Base-by-base conservation (phyloP, 2,888 invertebrate species). In the Drosophila melanocephala region DNA sequence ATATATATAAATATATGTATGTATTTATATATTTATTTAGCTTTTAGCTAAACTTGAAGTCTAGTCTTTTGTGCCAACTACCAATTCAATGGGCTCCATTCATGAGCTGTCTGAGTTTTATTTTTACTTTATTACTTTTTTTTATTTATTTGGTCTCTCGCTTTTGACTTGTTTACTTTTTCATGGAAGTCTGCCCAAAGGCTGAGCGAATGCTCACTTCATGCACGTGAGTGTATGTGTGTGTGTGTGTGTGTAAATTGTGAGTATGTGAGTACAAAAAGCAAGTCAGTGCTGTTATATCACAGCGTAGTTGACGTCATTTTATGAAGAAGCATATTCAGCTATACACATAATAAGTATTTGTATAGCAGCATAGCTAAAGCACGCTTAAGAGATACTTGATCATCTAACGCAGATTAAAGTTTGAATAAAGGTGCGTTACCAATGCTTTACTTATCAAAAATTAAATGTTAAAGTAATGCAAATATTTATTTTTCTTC, bases 31-130 rank as follows among this genome's bases (percentile, higher is more conserved):
- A 78, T 76, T 78, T 89, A 83, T 89, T 88, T 83, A 83, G 76
- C 81, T 87, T 87, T 86, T 89, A 75, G 86, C 86, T 89, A 81
- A 86, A 87, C 90, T 86, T 79, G 62, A 61, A 83, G 86, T 86
- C 83, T 87, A 75, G 79, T 82, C 85, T 75, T 89, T 86, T 86
- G 83, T 87, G 77, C 86, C 83, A 72, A 76, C 69, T 89, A 78
- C 67, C 79, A 78, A 85, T 88, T 87, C 83, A 83, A 89, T 87
- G 88, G 83, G 70, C 72, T 67, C 77, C 80, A 87, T 86, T 85
- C 85, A 85, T 79, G 75, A 65, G 57, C 81, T 72, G 83, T 81
- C 81, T 83, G 85, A 72, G 69, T 73, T 72, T 64, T 53, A 39
- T 50, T 47, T 35, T 55, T 50, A 22, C 65, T 74, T 61, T 73